Evolutionary conservation across 1,140 invertebrate species (phyloP).

Genomic region (Musca vetustissima): DNA sequence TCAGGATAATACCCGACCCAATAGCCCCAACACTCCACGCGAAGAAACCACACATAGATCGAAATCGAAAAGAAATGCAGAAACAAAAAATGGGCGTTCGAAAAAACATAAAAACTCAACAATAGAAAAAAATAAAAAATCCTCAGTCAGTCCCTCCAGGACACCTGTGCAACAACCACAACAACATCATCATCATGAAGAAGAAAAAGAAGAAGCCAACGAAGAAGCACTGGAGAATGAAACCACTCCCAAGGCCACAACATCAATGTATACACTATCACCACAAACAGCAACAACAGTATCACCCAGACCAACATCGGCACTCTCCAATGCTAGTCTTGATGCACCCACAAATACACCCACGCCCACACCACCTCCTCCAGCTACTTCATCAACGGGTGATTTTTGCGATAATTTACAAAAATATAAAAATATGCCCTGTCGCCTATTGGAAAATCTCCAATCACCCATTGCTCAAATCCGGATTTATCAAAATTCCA

Average conservation of each 20-base stretch:
- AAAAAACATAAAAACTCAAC: neutral
- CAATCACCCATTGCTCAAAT: constrained; percentile 45
- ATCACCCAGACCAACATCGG: neutral
- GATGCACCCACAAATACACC: neutral
- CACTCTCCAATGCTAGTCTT: neutral
- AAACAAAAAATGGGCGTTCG: neutral
- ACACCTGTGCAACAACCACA: neutral
- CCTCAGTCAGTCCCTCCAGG: neutral
- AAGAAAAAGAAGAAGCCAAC: neutral
- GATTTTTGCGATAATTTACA: neutral
- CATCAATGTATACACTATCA: neutral
- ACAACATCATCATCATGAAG: neutral
- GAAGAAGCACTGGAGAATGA: too few species aligned
- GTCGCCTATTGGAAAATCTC: constrained; percentile 35
- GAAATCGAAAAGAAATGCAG: neutral
- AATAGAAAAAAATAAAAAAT: neutral
- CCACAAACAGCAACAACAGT: neutral
- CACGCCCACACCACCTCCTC: too few species aligned
- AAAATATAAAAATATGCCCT: constrained; percentile 29
- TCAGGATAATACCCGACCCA: neutral
- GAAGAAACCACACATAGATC: neutral
- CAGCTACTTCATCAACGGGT: neutral
- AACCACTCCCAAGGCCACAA: too few species aligned
- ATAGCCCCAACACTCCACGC: neutral
- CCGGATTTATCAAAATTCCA: constrained; percentile 34